Percentiles rank a stretch among this genome's conserved stretches.
phyloP scores from a whole-genome alignment of 2,797 vertebrate species.

The Carapus acus region DNA sequence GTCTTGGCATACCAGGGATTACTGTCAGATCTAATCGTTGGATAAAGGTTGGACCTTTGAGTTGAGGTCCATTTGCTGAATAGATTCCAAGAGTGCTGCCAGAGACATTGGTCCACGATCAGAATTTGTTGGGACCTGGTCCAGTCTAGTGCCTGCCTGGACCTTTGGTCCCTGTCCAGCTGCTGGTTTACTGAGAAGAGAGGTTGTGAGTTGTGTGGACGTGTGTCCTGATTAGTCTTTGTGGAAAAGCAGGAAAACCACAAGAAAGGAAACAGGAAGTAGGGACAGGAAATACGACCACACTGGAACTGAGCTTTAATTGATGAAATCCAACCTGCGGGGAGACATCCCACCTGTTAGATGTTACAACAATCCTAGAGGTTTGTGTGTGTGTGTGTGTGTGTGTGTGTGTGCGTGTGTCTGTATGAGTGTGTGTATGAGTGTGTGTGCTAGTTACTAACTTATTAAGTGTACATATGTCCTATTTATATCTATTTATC shows the following conservation, averaged over 20 bases:
- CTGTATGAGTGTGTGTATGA: neutral
- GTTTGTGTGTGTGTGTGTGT: too few species aligned
- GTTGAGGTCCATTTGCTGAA: neutral
- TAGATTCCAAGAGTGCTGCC: neutral
- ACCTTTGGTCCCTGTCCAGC: neutral
- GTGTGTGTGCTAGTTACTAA: conserved; percentile 56
- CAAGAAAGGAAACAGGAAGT: neutral
- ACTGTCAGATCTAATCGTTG: too few species aligned
- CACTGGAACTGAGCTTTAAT: conserved; percentile 8
- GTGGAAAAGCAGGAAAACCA: neutral
- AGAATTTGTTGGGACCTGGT: neutral
- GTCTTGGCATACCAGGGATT: neutral
- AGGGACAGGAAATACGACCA: conserved; percentile 22
- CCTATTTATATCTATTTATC: conserved; percentile 71
- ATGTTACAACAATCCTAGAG: too few species aligned
- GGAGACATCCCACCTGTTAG: conserved; percentile 3
- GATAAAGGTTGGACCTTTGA: too few species aligned
- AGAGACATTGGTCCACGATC: neutral
- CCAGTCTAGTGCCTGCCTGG: neutral
- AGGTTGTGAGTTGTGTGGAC: too few species aligned
- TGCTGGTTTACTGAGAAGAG: too few species aligned
- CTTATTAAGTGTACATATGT: conserved; percentile 74
- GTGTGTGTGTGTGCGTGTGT: neutral
- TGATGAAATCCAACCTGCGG: conserved; percentile 15
- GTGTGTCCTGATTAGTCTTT: neutral